Evolutionary conservation across 1,140 invertebrate species (phyloP), one percentile per base, ranked within the genome.

Genomic region (Drosophila navojoa): DNA sequence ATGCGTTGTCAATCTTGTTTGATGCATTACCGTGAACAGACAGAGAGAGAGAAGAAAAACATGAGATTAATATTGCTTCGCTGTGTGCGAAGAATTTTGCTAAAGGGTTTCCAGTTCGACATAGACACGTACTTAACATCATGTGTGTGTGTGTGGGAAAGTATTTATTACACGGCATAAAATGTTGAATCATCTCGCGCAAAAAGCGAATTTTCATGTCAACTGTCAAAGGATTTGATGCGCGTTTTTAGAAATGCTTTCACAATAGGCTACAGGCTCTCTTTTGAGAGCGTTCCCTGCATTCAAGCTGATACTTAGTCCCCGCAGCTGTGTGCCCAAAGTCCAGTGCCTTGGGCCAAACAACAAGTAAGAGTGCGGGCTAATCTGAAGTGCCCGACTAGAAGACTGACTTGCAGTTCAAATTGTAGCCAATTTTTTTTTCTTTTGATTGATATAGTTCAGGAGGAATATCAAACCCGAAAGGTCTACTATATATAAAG

Each of bases 131-230:
- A 59, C 67, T 62, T 55, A 60, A 27, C 60, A 7, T 15, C 3
- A 40, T 22, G 5, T 16, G 50, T 53, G 35, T 13, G 10, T 13
- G 35, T 38, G 35, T 38, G 35, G 11, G 11, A 4, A 1, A 38
- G 35, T 38, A 49, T 27, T 25, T 47, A 27, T 32, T 45, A 61
- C 35, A 45, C 47, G 25, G 15, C n/a, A 44, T 25, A 59, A 13
- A 63, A 15, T 63, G 44, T 16, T 53, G 13, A 40, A 19, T 67
- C 45, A 71, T 67, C 29, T 49, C 44, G 7, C 29, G 70, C 38
- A 55, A 77, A 87, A 89, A 87, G 84, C 82, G 82, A 82, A 63
- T 84, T 89, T 79, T 66, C 84, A 68, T 87, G 82, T 87, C 73
- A 84, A 77, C 79, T 87, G 82, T 87, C 82, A 87, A 72, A 64